A percentile compares a stretch with the other conserved stretches of the same genome.
Evolutionary conservation across 2,888 invertebrate genomes (phyloP).

Genomic region (Ferdinandea cuprea): DNA sequence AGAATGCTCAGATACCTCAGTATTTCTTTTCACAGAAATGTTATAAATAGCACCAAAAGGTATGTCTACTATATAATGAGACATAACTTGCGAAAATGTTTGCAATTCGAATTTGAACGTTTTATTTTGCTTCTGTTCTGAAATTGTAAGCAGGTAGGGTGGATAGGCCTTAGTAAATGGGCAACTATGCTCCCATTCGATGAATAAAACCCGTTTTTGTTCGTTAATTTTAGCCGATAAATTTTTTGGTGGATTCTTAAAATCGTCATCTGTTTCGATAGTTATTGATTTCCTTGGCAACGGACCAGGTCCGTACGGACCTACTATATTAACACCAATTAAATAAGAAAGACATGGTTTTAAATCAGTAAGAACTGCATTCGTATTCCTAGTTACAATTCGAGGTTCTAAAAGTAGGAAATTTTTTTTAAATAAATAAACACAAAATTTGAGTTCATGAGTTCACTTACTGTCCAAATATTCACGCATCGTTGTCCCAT

Average conservation of each 20-base stretch:
- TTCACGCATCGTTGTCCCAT: conserved; percentile 85
- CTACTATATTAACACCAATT: conserved; percentile 88
- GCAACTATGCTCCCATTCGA: conserved; percentile 90
- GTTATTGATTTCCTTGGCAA: conserved; percentile 84
- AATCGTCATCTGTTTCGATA: conserved; percentile 86
- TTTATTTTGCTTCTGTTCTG: conserved; percentile 83
- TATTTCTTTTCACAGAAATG: conserved; percentile 83
- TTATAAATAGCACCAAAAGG: conserved; percentile 84
- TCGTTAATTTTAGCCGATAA: conserved; percentile 84
- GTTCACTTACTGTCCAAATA: conserved; percentile 86
- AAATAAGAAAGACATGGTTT: conserved; percentile 90
- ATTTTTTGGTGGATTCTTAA: conserved; percentile 88
- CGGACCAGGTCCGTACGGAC: conserved; percentile 87
- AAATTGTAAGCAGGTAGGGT: conserved; percentile 83
- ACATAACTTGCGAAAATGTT: conserved; percentile 83
- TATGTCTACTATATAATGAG: conserved; percentile 84
- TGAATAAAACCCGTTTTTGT: conserved; percentile 84
- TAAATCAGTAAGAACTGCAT: conserved; percentile 85
- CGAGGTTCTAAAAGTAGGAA: conserved; percentile 82
- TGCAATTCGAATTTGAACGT: conserved; percentile 83
- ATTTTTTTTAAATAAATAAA: neutral
- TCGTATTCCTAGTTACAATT: conserved; percentile 84
- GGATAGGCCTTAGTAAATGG: conserved; percentile 79
- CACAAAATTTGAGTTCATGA: neutral
- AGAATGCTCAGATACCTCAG: conserved; percentile 79